Evolutionary conservation across 2,113 vertebrate species (phyloP).

Genomic region (Merops nubicus): DNA sequence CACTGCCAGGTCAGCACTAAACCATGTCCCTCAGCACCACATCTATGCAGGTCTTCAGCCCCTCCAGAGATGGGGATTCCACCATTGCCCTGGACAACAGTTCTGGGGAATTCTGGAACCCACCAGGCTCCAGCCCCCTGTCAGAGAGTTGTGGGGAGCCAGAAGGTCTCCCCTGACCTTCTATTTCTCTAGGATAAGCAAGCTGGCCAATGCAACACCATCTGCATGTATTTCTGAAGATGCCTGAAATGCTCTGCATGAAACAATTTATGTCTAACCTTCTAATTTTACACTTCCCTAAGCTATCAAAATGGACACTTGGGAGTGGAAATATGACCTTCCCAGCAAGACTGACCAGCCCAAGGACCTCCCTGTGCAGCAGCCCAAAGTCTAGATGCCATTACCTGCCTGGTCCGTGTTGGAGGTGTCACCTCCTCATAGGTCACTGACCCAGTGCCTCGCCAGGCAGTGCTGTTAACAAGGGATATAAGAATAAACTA

Average conservation of each 20-base stretch:
- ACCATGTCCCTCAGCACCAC: background rate
- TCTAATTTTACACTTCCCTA: background rate
- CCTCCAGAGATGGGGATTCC: background rate
- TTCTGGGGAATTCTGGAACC: background rate
- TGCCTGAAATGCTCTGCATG: fast-evolving
- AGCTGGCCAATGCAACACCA: fast-evolving
- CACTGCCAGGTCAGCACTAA: background rate
- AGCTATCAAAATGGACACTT: background rate
- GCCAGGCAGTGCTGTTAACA: background rate
- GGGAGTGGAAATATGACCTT: fast-evolving
- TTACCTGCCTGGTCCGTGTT: fast-evolving
- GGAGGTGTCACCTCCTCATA: background rate
- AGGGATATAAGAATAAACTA: background rate
- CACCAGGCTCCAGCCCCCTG: background rate
- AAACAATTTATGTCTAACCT: background rate
- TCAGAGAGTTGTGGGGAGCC: background rate
- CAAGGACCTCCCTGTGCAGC: too few species aligned
- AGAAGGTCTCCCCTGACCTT: background rate
- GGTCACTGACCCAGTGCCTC: background rate
- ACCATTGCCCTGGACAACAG: background rate
- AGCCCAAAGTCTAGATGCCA: fast-evolving
- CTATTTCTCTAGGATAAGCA: background rate
- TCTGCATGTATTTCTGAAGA: fast-evolving
- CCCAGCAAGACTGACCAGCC: fast-evolving
- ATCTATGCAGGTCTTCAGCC: background rate